Percentiles rank a stretch among this genome's conserved stretches.
These are phyloP conservation scores for Cheilosia grossa DNA, from an alignment of 2,888 invertebrate species.

Conservation along the genomic window DNA sequence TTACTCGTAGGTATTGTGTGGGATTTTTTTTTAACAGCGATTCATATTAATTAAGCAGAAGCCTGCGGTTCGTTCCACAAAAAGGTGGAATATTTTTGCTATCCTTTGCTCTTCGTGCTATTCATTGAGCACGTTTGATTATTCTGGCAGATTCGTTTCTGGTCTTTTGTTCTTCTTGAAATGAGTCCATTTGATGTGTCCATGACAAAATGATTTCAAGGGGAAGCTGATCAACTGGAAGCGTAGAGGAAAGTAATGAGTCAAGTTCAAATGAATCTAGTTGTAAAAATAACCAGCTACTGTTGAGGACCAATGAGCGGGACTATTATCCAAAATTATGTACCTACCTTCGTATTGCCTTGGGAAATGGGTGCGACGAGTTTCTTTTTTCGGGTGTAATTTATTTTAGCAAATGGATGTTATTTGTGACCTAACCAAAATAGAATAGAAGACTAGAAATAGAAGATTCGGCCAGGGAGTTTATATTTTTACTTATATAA, in stretches of 20 bases:
- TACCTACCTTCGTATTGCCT: no score
- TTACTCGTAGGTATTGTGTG: not conserved
- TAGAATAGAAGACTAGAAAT: no score
- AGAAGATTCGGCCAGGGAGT: no score
- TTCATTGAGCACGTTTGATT: constrained; percentile 53
- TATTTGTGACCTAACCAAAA: no score
- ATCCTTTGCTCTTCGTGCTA: constrained; percentile 16
- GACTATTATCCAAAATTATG: not conserved
- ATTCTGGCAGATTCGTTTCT: constrained; percentile 29
- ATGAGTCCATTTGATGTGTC: constrained; percentile 33
- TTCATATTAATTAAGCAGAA: constrained; percentile 48
- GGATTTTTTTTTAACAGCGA: constrained; percentile 4
- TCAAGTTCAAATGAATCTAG: not conserved
- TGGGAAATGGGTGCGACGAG: no score
- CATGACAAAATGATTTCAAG: not conserved
- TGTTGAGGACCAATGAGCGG: no score
- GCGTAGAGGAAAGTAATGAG: not conserved
- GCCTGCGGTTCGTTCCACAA: constrained; percentile 28
- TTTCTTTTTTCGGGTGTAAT: no score
- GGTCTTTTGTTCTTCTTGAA: not conserved
- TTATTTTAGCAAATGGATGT: no score
- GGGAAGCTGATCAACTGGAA: constrained; percentile 11
- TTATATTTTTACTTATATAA: no score
- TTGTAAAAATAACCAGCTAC: no score
- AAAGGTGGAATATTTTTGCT: constrained; percentile 38